phyloP scores from a whole-genome alignment of 2,113 vertebrate species.

The Cephalopholis sonnerati region DNA sequence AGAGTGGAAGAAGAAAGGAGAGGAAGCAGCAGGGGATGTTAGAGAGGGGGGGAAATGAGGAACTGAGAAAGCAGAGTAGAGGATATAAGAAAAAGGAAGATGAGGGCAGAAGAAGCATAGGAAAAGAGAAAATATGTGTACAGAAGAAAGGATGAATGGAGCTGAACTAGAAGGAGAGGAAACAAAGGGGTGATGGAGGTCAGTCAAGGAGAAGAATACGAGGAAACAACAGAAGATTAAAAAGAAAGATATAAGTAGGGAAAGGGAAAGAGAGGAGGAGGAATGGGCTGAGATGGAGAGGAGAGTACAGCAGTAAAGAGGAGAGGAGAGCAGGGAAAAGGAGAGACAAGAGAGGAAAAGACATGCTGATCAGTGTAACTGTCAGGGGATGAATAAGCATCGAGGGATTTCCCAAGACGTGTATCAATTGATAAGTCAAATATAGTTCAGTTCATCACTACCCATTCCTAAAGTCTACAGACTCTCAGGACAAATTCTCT shows the following conservation, averaged over 20 bases:
- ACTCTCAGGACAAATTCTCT: not conserved
- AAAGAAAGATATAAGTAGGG: not conserved
- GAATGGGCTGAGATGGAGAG: not conserved
- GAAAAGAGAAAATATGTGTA: not conserved
- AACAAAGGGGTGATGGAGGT: not conserved
- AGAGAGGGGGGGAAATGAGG: not conserved
- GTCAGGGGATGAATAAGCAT: not conserved
- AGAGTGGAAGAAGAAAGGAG: slow-evolving; percentile 7
- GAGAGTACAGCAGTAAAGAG: no score
- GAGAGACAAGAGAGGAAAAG: not conserved
- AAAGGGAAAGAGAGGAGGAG: not conserved
- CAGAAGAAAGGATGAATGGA: not conserved
- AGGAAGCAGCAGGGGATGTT: not conserved
- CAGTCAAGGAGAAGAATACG: not conserved
- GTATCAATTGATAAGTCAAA: not conserved
- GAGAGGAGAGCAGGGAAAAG: no score
- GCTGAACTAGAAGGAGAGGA: not conserved
- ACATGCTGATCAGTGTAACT: not conserved
- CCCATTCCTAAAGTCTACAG: not conserved
- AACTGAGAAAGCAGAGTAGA: not conserved
- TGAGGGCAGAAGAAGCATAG: not conserved
- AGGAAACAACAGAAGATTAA: not conserved
- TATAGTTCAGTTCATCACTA: no score
- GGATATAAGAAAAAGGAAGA: not conserved
- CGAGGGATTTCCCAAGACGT: no score